A percentile compares a stretch with the other conserved stretches of the same genome.
phyloP scores from a whole-genome alignment of 2,888 invertebrate species.

The Chromoteleia sp. region DNA sequence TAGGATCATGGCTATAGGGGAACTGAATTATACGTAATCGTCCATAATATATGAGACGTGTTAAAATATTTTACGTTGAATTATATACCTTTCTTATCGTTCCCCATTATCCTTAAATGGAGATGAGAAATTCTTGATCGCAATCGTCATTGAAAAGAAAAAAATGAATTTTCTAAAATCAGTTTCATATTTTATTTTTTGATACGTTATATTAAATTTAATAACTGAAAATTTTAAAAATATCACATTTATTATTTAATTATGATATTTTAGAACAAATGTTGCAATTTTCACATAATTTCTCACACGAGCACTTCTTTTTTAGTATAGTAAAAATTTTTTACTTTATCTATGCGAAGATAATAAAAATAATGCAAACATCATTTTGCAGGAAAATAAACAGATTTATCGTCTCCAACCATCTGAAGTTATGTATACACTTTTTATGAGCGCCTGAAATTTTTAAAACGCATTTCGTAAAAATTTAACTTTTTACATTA shows the following conservation, averaged over 20 bases:
- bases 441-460: not conserved
- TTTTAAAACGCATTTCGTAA: not conserved
- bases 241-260: too few relatives aligned
- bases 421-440: not conserved
- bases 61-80: conserved; percentile 34
- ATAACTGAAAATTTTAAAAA: not conserved
- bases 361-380: not conserved
- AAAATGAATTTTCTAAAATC: conserved; percentile 18
- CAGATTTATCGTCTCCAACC: not conserved
- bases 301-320: too few relatives aligned
- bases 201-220: not conserved
- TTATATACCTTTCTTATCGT: conserved; percentile 21
- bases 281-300: too few relatives aligned
- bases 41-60: conserved; percentile 23
- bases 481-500: not conserved
- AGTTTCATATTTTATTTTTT: not conserved
- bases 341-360: not conserved
- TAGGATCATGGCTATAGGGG: conserved; percentile 14
- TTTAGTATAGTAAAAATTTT: not conserved
- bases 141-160: conserved; percentile 14
- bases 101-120: not conserved
- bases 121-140: conserved; percentile 4
- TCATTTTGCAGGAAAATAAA: not conserved
- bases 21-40: conserved; percentile 35
- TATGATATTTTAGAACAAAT: too few relatives aligned